Conservation (phyloP, 2,888 invertebrate genomes). For the Dolichomitus sp. region DNA sequence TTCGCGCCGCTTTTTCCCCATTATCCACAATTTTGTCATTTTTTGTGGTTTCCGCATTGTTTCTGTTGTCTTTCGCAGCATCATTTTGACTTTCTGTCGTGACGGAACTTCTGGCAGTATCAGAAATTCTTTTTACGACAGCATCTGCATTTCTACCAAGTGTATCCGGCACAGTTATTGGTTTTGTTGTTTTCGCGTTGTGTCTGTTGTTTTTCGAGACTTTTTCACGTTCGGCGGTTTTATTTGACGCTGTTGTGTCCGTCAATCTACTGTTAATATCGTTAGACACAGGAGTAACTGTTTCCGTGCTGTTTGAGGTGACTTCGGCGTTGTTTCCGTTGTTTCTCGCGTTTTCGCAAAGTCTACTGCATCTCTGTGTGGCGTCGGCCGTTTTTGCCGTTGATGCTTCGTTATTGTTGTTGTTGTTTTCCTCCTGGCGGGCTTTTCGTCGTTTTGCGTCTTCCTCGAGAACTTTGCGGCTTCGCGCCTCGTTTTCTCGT, state of each 20-base stretch:
- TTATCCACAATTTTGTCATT: not conserved
- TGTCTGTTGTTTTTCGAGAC: constrained; percentile 9
- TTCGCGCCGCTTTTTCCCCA: not conserved
- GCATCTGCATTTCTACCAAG: not conserved
- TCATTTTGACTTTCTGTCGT: not conserved
- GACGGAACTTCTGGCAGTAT: not conserved
- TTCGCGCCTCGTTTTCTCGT: constrained; percentile 83
- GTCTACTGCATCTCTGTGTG: not conserved
- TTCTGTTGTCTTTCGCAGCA: constrained; percentile 64
- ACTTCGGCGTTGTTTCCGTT: constrained; percentile 10
- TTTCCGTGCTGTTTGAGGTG: not conserved
- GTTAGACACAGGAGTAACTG: not conserved
- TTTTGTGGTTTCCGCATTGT: constrained; percentile 20
- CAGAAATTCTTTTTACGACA: not conserved
- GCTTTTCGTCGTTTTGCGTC: constrained; percentile 80
- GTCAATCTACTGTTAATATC: not conserved
- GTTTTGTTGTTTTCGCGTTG: not conserved
- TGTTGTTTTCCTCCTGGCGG: constrained; percentile 73
- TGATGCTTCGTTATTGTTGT: constrained; percentile 56
- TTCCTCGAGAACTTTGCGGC: constrained; percentile 80
- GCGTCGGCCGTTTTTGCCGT: constrained; percentile 74
- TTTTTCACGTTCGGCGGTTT: not conserved
- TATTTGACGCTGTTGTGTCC: not conserved
- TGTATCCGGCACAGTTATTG: not conserved
- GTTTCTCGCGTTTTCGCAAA: not conserved